Percentiles rank a stretch among this genome's conserved stretches.
Evolutionary conservation across 2,888 invertebrate genomes (phyloP).

Genomic region (Hirtodrosophila alboralis): DNA sequence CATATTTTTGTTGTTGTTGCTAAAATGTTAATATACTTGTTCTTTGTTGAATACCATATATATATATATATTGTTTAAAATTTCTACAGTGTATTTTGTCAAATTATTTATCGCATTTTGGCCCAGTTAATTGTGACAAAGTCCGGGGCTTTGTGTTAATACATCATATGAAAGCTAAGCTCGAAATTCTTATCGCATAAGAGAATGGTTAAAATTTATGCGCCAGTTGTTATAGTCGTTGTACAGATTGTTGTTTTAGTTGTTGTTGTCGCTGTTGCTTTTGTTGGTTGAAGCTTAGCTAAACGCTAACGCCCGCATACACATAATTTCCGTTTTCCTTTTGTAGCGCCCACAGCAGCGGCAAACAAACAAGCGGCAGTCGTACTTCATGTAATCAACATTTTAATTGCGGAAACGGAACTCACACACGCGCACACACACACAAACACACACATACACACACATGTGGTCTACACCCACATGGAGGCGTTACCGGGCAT

Average conservation of each 20-base stretch:
- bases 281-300: conserved; percentile 48
- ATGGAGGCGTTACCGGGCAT: conserved; percentile 27
- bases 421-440: conserved; percentile 58
- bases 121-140: conserved; percentile 38
- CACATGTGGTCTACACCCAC: conserved; percentile 5
- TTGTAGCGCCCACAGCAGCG: conserved; percentile 67
- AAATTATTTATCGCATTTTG: conserved; percentile 34
- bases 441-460: conserved; percentile 9
- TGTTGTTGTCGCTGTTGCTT: conserved; percentile 24
- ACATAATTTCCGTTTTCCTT: conserved; percentile 77
- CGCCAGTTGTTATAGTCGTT: conserved; percentile 27
- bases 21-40: neutral
- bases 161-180: conserved; percentile 50
- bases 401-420: conserved; percentile 81
- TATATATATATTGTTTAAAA: too few species aligned
- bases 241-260: conserved; percentile 4
- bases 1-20: neutral
- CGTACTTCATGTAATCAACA: conserved; percentile 78
- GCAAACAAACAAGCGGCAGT: conserved; percentile 70
- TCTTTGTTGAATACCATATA: conserved; percentile 1
- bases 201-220: conserved; percentile 65
- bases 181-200: conserved; percentile 34
- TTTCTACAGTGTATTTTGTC: conserved; percentile 6
- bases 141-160: conserved; percentile 21
- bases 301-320: conserved; percentile 70